These are phyloP conservation scores for Podiceps cristatus DNA, from an alignment of 2,113 vertebrate genomes.

Conservation along the genomic window DNA sequence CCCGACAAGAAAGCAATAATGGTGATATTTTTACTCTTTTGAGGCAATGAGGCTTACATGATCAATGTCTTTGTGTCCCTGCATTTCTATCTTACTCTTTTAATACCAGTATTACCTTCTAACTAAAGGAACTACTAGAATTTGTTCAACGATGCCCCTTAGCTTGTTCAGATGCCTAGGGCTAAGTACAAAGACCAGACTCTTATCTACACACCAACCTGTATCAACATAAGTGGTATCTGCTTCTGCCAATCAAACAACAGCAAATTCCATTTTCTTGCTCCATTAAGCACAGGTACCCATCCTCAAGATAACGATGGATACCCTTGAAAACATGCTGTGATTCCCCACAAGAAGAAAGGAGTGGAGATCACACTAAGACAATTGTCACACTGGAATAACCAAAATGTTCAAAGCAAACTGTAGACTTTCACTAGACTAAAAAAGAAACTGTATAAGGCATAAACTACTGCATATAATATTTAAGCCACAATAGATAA, in stretches of 20 bases:
- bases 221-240: background rate
- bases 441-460: background rate
- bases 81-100: background rate
- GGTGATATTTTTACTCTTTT: background rate
- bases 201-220: background rate
- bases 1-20: background rate
- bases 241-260: background rate
- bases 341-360: background rate
- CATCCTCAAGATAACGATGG: background rate
- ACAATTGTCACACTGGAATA: background rate
- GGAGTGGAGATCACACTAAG: background rate
- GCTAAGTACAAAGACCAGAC: background rate
- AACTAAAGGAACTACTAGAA: background rate
- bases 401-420: background rate
- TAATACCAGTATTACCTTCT: background rate
- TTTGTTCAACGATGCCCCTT: background rate
- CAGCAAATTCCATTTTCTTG: background rate
- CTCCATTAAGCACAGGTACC: background rate
- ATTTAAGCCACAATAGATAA: background rate
- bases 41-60: background rate
- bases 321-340: background rate
- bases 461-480: background rate
- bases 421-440: background rate
- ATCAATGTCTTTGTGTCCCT: background rate
- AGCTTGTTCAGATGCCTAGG: background rate